Base-by-base conservation (phyloP, 1,140 invertebrate genomes). In the Pseudachorutes palmiensis region DNA sequence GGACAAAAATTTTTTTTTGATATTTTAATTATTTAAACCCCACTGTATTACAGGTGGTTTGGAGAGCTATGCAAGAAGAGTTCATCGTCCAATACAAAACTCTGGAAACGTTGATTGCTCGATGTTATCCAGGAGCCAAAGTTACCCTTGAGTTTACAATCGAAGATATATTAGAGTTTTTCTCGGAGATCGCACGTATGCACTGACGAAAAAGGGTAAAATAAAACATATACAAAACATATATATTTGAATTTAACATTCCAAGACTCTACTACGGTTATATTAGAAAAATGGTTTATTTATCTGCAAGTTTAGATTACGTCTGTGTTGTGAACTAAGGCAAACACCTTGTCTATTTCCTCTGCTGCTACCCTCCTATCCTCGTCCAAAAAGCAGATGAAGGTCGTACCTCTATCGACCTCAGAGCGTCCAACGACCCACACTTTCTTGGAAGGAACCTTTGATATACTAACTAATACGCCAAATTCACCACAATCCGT, bases 11-110 rank as follows among this genome's bases (percentile, higher is more conserved):
- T n/a, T n/a, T n/a, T n/a, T n/a, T n/a, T n/a, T n/a, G n/a, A n/a
- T n/a, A n/a, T n/a, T n/a, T n/a, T n/a, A n/a, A n/a, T n/a, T n/a
- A n/a, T 58, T 24, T 29, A 22, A 58, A 12, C 22, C 12, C 55
- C 22, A 24, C 12, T 14, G 5, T 12, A 24, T 58, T 58, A 9
- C 64, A 91, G 88, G 92, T 97, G 48, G 96, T 99, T 61, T 99
- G 97, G 97, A 85, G 93, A 77, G 93, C 94, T 74, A 98, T 99
- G 96, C 94, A 98, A 83, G 91, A 97, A 79, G 94, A 98, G 82
- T 98, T 99, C 79, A 92, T 99, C 72, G 87, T 90, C 71, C 96
- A 99, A 79, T 94, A 98, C 77, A 96, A 94, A 78, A 87, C 88
- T 73, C 88, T 98, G 71, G 91, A 97, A 81, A 88, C 92, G 72